Conservation (phyloP, 2,888 invertebrate genomes). For the Eudasyphora cyanicolor region DNA sequence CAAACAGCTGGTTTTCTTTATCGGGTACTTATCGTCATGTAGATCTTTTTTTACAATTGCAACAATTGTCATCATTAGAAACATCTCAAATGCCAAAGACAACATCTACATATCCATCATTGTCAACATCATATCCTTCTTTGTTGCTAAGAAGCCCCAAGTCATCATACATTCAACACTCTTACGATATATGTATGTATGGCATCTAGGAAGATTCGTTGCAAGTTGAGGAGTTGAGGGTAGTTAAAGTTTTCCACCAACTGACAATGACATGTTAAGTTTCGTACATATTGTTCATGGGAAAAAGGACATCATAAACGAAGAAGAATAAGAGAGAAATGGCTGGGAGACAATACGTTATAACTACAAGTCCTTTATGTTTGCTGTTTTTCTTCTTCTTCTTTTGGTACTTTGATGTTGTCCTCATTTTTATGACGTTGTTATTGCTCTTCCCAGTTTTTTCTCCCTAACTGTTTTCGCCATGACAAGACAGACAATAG, state of each 20-base stretch:
- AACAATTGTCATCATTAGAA: slow-evolving; percentile 16
- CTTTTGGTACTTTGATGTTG: slow-evolving; percentile 11
- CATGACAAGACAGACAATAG: background rate
- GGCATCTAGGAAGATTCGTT: no score
- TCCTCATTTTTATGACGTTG: background rate
- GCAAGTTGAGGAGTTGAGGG: no score
- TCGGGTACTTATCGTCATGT: background rate
- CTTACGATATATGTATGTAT: background rate
- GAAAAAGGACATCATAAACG: slow-evolving; percentile 1
- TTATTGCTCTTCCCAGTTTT: background rate
- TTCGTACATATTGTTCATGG: slow-evolving; percentile 17
- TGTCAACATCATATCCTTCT: background rate
- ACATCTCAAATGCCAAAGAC: background rate
- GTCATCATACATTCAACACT: background rate
- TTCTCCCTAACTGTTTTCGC: background rate
- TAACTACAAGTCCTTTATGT: background rate
- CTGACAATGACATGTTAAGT: slow-evolving; percentile 46
- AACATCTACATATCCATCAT: background rate
- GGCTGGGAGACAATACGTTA: background rate
- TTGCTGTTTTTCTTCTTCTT: background rate
- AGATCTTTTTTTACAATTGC: background rate
- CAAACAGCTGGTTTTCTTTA: background rate
- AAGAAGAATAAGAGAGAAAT: background rate
- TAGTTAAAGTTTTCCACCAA: background rate
- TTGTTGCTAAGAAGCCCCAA: background rate